Base-by-base conservation (phyloP, 2,113 vertebrate genomes). In the Monopterus albus region DNA sequence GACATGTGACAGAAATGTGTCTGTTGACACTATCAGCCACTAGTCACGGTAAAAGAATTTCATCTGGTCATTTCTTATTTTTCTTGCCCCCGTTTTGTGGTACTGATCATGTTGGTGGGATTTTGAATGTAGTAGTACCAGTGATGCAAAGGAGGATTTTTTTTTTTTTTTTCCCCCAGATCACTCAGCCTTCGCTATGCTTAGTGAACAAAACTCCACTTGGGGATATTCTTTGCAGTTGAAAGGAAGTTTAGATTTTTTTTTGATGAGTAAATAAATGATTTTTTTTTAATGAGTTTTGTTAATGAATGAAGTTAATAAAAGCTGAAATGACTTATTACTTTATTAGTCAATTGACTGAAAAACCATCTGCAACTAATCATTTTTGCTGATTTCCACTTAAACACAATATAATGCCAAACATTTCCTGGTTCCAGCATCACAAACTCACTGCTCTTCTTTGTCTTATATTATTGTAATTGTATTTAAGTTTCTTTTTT, bases 1-100 rank as follows among this genome's bases (percentile, higher is more conserved):
- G 69, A 29, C 50, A 43, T 60, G 31, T 67, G 72, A 72, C 66
- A 53, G 61, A 53, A 72, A 63, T 62, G 50, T 50, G 49, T 28
- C 18, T n/a, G 49, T 77, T 33, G n/a, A 25, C 36, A 39, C 29
- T 42, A 25, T 20, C 12, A 39, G 28, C 7, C 45, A 62, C 7
- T 35, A 2, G 9, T 55, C 38, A 49, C 46, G 7, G 36, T 53
- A 50, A 77, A 75, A 40, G 25, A 51, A 18, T 56, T 7, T 25
- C 21, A 15, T 33, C 6, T 17, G 12, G 3, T 8, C 35, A 64
- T 15, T 4, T 20, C 4, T 1, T 0, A 33, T 23, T 52, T 70
- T 43, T 75, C 20, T 51, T n/a, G 33, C 3, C 15, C 13, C 53
- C 11, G 38, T 6, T 0, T 38, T 26, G 3, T 1, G 14, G 9